Evolutionary conservation across 2,888 invertebrate genomes (phyloP).

Genomic region (Pogonocherus hispidulus): DNA sequence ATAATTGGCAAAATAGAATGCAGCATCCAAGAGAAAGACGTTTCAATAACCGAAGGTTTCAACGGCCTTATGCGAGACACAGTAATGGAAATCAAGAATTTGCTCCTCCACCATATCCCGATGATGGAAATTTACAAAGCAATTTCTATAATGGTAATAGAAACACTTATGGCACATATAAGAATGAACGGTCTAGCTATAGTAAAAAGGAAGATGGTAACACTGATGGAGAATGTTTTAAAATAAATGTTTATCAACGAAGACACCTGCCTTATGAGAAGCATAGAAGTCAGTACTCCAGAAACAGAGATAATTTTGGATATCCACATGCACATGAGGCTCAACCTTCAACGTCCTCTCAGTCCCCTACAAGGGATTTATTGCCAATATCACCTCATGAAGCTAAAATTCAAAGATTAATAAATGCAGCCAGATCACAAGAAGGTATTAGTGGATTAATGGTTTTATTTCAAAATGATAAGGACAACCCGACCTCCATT

Average conservation of each 20-base stretch:
- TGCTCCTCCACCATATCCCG: background rate
- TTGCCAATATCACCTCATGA: background rate
- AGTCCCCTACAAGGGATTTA: background rate
- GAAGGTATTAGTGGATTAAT: conserved; percentile 36
- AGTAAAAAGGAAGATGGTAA: background rate
- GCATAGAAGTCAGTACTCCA: background rate
- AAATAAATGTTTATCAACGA: background rate
- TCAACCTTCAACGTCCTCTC: background rate
- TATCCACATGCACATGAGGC: background rate
- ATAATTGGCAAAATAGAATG: background rate
- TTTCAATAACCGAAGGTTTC: background rate
- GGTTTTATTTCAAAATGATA: conserved; percentile 35
- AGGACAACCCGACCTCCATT: conserved; percentile 40
- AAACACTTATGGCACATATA: background rate
- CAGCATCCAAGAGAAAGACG: background rate
- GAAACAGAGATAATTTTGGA: background rate
- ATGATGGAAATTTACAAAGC: background rate
- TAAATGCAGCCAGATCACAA: conserved; percentile 41
- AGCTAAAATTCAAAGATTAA: background rate
- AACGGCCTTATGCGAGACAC: background rate
- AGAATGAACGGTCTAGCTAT: background rate
- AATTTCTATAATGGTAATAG: background rate
- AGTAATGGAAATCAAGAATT: background rate
- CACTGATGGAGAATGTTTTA: background rate
- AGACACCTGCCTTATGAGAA: background rate